Base-by-base conservation (phyloP, 2,888 invertebrate species). In the Apoda limacodes region DNA sequence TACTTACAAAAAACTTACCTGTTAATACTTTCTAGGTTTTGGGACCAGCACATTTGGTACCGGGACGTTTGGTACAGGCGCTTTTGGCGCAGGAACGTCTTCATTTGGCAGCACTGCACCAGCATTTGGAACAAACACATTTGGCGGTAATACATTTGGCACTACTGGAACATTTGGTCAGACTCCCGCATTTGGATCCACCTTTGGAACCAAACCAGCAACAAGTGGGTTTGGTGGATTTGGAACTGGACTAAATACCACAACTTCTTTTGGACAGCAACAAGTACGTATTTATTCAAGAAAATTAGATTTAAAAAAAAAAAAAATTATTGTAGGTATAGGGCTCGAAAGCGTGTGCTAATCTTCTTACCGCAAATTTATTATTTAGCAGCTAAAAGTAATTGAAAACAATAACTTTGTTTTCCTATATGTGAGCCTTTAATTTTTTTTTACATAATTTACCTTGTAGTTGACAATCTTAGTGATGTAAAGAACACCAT, bases 161-260 rank as follows among this genome's bases (percentile, higher is more conserved):
- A 34, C 61, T 9, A 43, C 50, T 2, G 37, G 46, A 20, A 52
- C 54, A 20, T 64, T 66, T 52, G 65, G 64, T 10, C 43, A 57
- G 35, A 83, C 83, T 4, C 57, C 65, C n/a, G 60, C 65, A 17
- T 69, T 74, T 47, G 68, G 65, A 2, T 40, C 80, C 7, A 54
- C 72, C 5, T 84, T 86, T 53, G 84, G 83, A 3, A 37, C 59
- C n/a, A 75, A 71, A 43, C 67, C 70, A 15, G 53, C 58, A 19
- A 55, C 62, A 6, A 60, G 66, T 40, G 71, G 82, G 17, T 84
- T 84, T 57, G 75, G 80, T 35, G 72, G 74, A 7, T 74, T 76
- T 48, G 69, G 68, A 1, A 55, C 75, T 52, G 67, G 64, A 11
- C 66, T 81, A 36, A 75, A 83, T 1, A 65, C 67, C 19, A 53